Evolutionary conservation across 1,140 invertebrate species (phyloP).

Genomic region (Atta cephalotes): DNA sequence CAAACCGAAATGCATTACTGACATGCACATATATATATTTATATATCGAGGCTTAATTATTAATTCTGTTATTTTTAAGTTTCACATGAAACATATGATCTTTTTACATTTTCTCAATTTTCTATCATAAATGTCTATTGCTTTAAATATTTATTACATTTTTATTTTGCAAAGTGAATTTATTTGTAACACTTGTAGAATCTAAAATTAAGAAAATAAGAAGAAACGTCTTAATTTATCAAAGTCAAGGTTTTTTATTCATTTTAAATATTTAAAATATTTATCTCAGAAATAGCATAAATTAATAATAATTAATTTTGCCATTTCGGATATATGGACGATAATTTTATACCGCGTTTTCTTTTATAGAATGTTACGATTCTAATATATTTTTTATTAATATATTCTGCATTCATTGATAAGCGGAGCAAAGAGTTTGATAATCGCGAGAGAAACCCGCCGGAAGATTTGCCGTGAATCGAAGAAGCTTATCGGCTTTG

Average conservation of each 20-base stretch:
- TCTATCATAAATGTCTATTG: background rate
- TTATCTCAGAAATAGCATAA: background rate
- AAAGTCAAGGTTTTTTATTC: background rate
- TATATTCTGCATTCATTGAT: background rate
- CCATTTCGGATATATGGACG: background rate
- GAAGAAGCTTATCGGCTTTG: constrained; percentile 48
- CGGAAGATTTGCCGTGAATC: constrained; percentile 35
- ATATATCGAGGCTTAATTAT: background rate
- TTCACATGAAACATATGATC: background rate
- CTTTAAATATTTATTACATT: background rate
- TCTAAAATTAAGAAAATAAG: background rate
- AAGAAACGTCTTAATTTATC: background rate
- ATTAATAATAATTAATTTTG: background rate
- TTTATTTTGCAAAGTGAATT: background rate
- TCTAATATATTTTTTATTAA: constrained; percentile 21
- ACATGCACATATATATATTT: too few species aligned
- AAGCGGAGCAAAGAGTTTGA: background rate
- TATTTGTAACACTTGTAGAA: background rate
- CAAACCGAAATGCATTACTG: constrained; percentile 13
- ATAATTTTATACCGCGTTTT: background rate
- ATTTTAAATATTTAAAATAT: background rate
- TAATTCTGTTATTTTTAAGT: background rate
- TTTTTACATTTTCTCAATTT: background rate
- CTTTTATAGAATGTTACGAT: constrained; percentile 3
- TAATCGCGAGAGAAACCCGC: constrained; percentile 35